Conservation (phyloP, 2,797 vertebrate genomes). For the Furcifer pardalis region DNA sequence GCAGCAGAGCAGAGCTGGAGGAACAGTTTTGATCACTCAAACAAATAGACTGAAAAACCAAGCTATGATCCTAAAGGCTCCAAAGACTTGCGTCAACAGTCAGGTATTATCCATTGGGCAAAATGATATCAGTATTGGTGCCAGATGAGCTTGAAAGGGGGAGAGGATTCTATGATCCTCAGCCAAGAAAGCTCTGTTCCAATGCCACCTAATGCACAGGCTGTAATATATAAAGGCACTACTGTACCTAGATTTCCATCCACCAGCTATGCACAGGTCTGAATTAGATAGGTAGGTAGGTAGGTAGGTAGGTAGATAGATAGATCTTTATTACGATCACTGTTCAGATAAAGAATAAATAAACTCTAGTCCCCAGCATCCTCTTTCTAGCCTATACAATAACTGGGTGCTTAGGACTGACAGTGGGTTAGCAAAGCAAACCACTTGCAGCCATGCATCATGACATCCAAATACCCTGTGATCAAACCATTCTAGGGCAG, state of each 20-base stretch:
- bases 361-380: neutral
- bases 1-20: no score
- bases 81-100: neutral
- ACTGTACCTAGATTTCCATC: no score
- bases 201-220: neutral
- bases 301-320: no score
- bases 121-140: neutral
- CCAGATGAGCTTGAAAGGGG: neutral
- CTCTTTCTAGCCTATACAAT: neutral
- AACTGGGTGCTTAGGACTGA: neutral
- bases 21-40: no score
- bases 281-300: no score
- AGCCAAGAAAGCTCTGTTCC: neutral
- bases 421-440: neutral
- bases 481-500: neutral
- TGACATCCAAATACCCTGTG: neutral
- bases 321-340: no score
- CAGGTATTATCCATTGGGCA: neutral
- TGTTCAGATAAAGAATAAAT: no score
- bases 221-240: neutral
- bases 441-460: no score
- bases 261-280: neutral
- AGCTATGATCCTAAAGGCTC: neutral
- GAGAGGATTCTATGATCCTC: neutral
- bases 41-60: neutral